phyloP scores from a whole-genome alignment of 2,113 vertebrate genomes.

The Gambusia holbrooki region DNA sequence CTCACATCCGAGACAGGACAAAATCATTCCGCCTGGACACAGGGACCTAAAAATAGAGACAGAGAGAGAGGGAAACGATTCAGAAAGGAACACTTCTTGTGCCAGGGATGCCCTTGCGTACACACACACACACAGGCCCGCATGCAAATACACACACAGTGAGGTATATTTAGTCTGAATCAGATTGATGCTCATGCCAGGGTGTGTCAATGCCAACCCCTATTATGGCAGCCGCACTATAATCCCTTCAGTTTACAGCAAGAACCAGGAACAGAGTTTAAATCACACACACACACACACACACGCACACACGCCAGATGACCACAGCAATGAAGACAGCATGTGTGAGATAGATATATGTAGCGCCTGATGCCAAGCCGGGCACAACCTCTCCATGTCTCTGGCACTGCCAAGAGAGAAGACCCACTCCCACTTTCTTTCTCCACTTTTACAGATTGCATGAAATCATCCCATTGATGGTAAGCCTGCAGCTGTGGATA shows the following conservation, averaged over 20 bases:
- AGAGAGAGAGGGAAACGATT: slow-evolving; percentile 40
- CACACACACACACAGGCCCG: slow-evolving; percentile 29
- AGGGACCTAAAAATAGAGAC: slow-evolving; percentile 55
- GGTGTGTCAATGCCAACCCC: slow-evolving; percentile 52
- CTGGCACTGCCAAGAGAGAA: slow-evolving; percentile 41
- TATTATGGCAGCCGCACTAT: slow-evolving; percentile 59
- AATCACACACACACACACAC: slow-evolving; percentile 4
- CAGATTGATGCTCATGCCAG: slow-evolving; percentile 49
- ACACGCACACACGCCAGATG: slow-evolving; percentile 34
- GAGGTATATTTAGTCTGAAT: slow-evolving; percentile 61
- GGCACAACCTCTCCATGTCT: slow-evolving; percentile 39
- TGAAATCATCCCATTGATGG: slow-evolving; percentile 26
- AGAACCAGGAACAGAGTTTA: slow-evolving; percentile 41
- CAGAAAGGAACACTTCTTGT: slow-evolving; percentile 31
- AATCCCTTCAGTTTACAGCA: slow-evolving; percentile 63
- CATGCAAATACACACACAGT: slow-evolving; percentile 23
- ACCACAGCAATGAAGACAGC: slow-evolving; percentile 38
- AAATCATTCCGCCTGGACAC: slow-evolving; percentile 29
- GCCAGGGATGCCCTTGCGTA: slow-evolving; percentile 39
- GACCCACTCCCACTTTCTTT: background rate
- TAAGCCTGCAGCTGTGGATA: slow-evolving; percentile 14
- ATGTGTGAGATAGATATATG: slow-evolving; percentile 47
- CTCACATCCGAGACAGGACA: slow-evolving; percentile 51
- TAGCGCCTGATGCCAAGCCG: slow-evolving; percentile 41
- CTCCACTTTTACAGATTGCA: slow-evolving; percentile 25